A percentile compares a stretch with the other conserved stretches of the same genome.
Conservation (phyloP, 2,113 vertebrate species). For the Climacteris rufus region DNA sequence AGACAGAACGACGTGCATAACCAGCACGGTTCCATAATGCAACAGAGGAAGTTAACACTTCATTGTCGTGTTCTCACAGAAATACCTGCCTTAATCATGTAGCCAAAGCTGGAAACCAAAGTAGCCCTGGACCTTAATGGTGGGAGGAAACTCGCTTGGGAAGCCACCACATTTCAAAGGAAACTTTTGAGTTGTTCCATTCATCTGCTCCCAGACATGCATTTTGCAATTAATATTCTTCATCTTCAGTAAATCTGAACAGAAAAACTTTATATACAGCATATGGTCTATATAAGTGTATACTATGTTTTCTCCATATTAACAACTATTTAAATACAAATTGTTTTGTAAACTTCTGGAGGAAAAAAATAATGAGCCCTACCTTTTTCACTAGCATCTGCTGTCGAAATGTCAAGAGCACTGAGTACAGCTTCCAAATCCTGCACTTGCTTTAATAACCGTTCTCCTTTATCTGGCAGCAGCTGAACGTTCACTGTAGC, state of each 20-base stretch:
- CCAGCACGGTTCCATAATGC: neutral
- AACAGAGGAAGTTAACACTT: neutral
- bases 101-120: neutral
- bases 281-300: neutral
- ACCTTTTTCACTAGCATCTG: constrained; percentile 49
- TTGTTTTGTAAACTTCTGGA: neutral
- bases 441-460: constrained; percentile 78
- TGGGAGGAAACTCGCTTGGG: neutral
- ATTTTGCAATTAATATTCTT: neutral
- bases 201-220: neutral
- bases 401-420: constrained; percentile 53
- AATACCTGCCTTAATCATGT: neutral
- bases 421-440: constrained; percentile 74
- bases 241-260: neutral
- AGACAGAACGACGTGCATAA: neutral
- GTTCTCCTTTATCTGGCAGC: constrained; percentile 82
- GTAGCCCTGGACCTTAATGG: neutral
- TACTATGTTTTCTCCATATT: neutral
- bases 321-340: neutral
- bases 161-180: neutral
- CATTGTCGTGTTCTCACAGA: neutral
- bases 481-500: constrained; percentile 75
- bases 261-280: neutral
- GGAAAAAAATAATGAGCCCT: neutral
- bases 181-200: neutral